These are phyloP conservation scores for Saxidomus purpurata DNA, from an alignment of 1,140 invertebrate genomes.

Conservation along the genomic window DNA sequence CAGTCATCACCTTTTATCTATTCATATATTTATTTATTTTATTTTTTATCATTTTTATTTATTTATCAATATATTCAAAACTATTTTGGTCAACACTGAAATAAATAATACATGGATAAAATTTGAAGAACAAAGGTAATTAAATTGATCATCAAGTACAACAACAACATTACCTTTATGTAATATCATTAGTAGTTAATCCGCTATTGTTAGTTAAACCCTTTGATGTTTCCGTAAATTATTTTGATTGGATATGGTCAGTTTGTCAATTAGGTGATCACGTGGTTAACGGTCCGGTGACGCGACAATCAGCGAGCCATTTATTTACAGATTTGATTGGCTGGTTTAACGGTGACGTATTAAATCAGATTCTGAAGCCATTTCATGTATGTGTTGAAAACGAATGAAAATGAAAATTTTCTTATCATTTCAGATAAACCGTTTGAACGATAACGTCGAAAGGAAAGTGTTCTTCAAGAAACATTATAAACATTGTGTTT, in stretches of 20 bases:
- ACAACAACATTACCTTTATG: too few relatives aligned
- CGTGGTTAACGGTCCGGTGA: neutral
- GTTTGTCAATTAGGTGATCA: neutral
- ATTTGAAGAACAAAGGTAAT: too few relatives aligned
- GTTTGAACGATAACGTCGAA: slow-evolving; percentile 21
- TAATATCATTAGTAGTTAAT: too few relatives aligned
- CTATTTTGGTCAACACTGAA: too few relatives aligned
- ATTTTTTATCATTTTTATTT: too few relatives aligned
- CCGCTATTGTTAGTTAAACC: neutral
- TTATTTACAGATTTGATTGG: neutral
- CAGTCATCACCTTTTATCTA: too few relatives aligned
- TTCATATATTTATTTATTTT: too few relatives aligned
- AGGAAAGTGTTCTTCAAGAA: neutral
- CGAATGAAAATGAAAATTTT: slow-evolving; percentile 22
- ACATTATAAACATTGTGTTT: neutral
- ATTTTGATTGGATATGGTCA: neutral
- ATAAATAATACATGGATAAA: too few relatives aligned
- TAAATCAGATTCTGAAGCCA: neutral
- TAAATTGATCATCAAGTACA: too few relatives aligned
- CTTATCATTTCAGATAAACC: slow-evolving; percentile 53
- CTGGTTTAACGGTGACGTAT: neutral
- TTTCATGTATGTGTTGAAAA: neutral
- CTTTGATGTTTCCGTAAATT: neutral
- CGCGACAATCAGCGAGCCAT: neutral
- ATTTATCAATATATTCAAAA: too few relatives aligned